Conservation (phyloP, 2,113 vertebrate genomes). For the Vulpes ferrilata region DNA sequence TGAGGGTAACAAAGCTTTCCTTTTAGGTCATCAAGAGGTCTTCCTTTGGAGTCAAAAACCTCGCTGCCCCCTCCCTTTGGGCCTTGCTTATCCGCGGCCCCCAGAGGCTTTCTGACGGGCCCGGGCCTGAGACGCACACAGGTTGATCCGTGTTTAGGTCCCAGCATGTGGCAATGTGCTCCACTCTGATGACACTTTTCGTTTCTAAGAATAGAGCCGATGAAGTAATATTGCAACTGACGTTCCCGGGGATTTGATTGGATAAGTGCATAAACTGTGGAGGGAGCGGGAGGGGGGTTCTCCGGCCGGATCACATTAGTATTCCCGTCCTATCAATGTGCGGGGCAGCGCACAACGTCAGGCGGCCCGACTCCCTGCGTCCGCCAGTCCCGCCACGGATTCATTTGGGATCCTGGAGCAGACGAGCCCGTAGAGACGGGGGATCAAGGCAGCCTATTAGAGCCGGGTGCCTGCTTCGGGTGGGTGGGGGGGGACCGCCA, state of each 20-base stretch:
- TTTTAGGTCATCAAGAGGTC: neutral
- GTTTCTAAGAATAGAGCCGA: constrained; percentile 83
- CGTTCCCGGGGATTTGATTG: constrained; percentile 77
- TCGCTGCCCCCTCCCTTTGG: neutral
- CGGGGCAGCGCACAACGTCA: constrained; percentile 90
- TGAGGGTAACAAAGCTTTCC: neutral
- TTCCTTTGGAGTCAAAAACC: neutral
- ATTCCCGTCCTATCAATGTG: constrained; percentile 91
- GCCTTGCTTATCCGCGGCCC: neutral
- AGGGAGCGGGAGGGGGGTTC: constrained; percentile 74
- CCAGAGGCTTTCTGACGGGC: neutral
- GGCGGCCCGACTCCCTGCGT: constrained; percentile 89
- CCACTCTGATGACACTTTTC: constrained; percentile 82
- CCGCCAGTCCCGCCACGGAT: constrained; percentile 89
- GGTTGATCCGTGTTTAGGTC: constrained; percentile 72
- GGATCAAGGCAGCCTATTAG: constrained; percentile 66
- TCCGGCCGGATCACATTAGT: constrained; percentile 88
- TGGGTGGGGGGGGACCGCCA: neutral
- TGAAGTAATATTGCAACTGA: constrained; percentile 85
- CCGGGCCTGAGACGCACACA: constrained; percentile 5
- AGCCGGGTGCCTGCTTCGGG: constrained; percentile 58
- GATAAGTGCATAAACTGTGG: constrained; percentile 81
- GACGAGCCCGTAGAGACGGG: constrained; percentile 74
- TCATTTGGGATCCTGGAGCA: constrained; percentile 83
- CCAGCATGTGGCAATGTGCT: constrained; percentile 77